These are phyloP conservation scores for Myrmophylax atrothorax DNA, from an alignment of 2,113 vertebrate genomes.

Conservation along the genomic window DNA sequence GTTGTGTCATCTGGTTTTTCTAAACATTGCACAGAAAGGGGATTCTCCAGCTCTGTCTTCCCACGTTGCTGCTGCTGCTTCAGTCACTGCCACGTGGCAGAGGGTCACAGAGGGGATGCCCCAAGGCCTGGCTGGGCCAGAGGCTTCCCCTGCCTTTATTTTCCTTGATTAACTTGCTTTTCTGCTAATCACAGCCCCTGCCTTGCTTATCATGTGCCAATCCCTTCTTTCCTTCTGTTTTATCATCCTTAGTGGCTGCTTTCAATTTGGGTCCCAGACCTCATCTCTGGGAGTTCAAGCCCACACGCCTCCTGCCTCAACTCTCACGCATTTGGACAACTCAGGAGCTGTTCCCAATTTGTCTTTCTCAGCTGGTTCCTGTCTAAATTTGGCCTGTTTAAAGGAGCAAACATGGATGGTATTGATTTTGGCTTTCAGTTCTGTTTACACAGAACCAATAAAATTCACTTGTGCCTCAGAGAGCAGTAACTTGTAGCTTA, in stretches of 20 bases:
- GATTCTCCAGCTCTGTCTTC: not conserved
- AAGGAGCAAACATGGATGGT: not conserved
- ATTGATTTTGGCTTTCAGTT: conserved; percentile 44
- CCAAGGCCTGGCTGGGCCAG: accelerated
- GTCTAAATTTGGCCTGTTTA: not conserved
- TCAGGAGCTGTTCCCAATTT: not conserved
- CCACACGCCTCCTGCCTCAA: not conserved
- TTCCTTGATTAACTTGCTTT: not conserved
- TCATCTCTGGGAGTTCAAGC: not conserved
- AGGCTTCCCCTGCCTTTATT: not conserved
- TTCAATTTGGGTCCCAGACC: not conserved
- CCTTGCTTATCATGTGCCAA: accelerated
- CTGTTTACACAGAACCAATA: conserved; percentile 13
- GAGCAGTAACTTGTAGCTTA: not conserved
- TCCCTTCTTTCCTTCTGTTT: not conserved
- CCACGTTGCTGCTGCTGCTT: accelerated
- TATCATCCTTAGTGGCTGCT: not conserved
- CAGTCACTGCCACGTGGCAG: not conserved
- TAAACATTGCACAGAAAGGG: not conserved
- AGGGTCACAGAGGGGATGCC: not conserved
- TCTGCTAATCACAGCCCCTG: not conserved
- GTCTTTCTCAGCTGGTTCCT: conserved; percentile 15
- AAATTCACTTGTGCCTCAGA: not conserved
- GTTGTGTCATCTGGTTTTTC: not conserved
- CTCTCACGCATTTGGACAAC: not conserved